These are phyloP conservation scores for Danionella dracula DNA, from an alignment of 2,797 vertebrate species.

Conservation along the genomic window DNA sequence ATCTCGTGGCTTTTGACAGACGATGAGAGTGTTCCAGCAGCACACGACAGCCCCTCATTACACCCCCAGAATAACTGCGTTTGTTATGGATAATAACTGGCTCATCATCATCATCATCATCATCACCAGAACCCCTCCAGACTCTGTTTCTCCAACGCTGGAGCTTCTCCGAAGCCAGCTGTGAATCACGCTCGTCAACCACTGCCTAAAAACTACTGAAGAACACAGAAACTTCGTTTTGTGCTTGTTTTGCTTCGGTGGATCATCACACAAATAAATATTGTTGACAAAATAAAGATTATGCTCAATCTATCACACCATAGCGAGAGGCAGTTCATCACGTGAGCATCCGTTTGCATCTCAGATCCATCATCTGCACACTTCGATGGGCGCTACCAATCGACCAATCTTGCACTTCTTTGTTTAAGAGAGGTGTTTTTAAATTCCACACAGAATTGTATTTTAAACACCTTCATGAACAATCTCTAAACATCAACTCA, in stretches of 20 bases:
- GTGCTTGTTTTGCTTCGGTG: conserved; percentile 13
- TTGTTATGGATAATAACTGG: conserved; percentile 30
- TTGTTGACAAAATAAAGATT: conserved; percentile 33
- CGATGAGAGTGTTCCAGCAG: conserved; percentile 8
- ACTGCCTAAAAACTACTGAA: conserved; percentile 29
- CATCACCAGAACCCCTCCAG: conserved; percentile 15
- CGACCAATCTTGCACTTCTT: too few relatives aligned
- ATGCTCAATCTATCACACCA: conserved; percentile 18
- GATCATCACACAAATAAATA: conserved; percentile 34
- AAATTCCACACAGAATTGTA: too few relatives aligned
- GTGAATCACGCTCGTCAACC: conserved; percentile 13
- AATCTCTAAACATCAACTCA: too few relatives aligned
- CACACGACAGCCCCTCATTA: conserved; percentile 36
- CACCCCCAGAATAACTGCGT: conserved; percentile 20
- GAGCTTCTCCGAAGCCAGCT: conserved; percentile 25
- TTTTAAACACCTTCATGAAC: too few relatives aligned
- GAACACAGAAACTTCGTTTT: conserved; percentile 6
- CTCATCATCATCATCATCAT: conserved; percentile 30
- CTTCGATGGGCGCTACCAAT: too few relatives aligned
- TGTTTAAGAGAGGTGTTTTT: too few relatives aligned
- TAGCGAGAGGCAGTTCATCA: neutral
- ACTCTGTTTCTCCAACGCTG: conserved; percentile 1
- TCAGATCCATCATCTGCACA: conserved; percentile 6
- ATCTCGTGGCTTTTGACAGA: conserved; percentile 9
- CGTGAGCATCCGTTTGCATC: conserved; percentile 2